phyloP scores from a whole-genome alignment of 1,140 invertebrate genomes.

The Drosophila lini region DNA sequence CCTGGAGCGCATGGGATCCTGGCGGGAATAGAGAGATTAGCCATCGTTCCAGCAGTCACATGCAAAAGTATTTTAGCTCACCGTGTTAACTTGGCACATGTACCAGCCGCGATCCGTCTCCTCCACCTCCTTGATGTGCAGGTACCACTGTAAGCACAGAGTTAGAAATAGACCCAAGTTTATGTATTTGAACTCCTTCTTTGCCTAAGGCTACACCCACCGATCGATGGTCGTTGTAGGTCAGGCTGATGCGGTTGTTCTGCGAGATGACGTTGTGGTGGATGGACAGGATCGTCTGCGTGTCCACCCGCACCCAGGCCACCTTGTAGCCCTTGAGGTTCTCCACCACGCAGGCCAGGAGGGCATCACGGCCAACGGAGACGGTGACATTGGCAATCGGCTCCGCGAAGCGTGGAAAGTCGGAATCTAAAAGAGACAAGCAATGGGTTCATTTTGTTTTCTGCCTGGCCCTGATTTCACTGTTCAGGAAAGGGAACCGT shows the following conservation, averaged over 20 bases:
- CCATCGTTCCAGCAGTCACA: background rate
- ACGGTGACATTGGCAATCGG: constrained; percentile 97
- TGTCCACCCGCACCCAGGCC: constrained; percentile 95
- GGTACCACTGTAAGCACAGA: constrained; percentile 87
- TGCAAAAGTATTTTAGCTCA: constrained; percentile 12
- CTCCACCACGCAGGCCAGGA: constrained; percentile 97
- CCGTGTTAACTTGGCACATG: constrained; percentile 85
- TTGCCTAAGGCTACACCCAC: constrained; percentile 26
- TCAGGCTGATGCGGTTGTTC: constrained; percentile 93
- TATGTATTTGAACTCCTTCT: no score
- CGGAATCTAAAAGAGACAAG: constrained; percentile 84
- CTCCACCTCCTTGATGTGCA: constrained; percentile 93
- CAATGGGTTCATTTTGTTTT: constrained; percentile 40
- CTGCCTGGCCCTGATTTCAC: constrained; percentile 22
- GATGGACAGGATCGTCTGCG: constrained; percentile 95
- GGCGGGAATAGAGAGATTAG: constrained; percentile 17
- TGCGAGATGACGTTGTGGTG: constrained; percentile 95
- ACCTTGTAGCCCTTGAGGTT: constrained; percentile 96
- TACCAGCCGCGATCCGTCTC: constrained; percentile 92
- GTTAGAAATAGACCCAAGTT: background rate
- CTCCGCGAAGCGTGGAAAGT: constrained; percentile 93
- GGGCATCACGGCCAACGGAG: constrained; percentile 93
- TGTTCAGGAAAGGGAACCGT: constrained; percentile 5
- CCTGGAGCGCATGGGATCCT: constrained; percentile 92
- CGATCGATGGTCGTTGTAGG: constrained; percentile 94